phyloP scores from a whole-genome alignment of 2,113 vertebrate species.

The Seriola rivoliana region DNA sequence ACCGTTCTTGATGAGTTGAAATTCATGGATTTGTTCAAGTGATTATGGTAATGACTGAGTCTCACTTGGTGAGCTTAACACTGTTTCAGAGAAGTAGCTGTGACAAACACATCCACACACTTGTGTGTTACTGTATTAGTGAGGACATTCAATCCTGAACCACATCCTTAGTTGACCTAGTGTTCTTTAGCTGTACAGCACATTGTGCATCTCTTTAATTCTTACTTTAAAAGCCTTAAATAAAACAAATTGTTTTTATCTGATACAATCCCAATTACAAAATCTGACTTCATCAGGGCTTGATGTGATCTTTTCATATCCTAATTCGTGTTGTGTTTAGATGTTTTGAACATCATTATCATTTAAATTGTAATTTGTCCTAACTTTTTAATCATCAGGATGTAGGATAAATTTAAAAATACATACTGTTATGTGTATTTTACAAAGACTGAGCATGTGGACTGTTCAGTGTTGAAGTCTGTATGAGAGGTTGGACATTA shows the following conservation, averaged over 20 bases:
- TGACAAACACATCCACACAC: slow-evolving; percentile 1
- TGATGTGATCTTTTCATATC: background rate
- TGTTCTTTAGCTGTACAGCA: background rate
- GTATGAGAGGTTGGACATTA: background rate
- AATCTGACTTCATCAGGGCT: background rate
- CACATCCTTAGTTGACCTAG: background rate
- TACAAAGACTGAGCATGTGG: background rate
- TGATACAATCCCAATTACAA: background rate
- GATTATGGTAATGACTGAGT: slow-evolving; percentile 18
- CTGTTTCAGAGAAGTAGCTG: background rate
- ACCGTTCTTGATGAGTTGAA: background rate
- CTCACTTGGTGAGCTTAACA: background rate
- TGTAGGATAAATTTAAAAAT: background rate
- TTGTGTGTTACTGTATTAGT: background rate
- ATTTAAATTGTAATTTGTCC: background rate
- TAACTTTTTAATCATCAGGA: background rate
- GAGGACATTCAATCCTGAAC: background rate
- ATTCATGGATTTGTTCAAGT: slow-evolving; percentile 36
- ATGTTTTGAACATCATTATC: background rate
- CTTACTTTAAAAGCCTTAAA: background rate
- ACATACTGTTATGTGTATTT: background rate
- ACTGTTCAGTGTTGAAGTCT: background rate
- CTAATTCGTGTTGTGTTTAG: background rate
- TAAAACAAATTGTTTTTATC: no score
- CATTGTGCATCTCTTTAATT: background rate